Conservation (phyloP, 2,113 vertebrate genomes). For the Centropus unirufus region DNA sequence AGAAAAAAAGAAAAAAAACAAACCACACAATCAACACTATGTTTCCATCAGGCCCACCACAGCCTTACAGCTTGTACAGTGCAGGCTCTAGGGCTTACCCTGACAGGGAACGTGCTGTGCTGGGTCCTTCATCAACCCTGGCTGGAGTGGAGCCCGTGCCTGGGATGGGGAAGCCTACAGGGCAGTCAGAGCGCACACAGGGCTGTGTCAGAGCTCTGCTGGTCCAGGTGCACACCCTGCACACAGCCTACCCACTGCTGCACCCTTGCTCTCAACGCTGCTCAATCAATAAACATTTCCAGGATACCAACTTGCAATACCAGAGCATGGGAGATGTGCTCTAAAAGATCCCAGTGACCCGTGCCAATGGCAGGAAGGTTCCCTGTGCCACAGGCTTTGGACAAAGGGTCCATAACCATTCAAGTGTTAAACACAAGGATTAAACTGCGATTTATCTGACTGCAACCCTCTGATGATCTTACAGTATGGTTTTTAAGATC, state of each 20-base stretch:
- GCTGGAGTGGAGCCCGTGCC: not conserved
- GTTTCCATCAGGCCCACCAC: not conserved
- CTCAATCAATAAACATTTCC: not conserved
- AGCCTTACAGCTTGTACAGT: not conserved
- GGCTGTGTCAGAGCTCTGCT: rapidly evolving
- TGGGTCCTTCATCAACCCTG: rapidly evolving
- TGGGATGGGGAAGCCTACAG: rapidly evolving
- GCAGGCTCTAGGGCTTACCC: not conserved
- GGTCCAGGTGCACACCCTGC: rapidly evolving
- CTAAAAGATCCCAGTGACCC: rapidly evolving
- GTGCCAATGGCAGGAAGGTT: rapidly evolving
- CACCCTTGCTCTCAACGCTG: not conserved
- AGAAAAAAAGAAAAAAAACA: not conserved
- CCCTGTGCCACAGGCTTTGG: rapidly evolving
- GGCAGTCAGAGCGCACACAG: rapidly evolving
- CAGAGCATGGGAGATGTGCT: not conserved
- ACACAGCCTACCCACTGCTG: not conserved
- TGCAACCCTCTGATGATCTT: not conserved
- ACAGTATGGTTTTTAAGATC: not conserved
- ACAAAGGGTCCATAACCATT: not conserved
- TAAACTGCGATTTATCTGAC: not conserved
- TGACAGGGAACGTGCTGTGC: not conserved
- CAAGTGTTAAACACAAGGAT: not conserved
- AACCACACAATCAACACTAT: not conserved
- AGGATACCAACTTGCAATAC: not conserved